Conservation (phyloP, 2,888 invertebrate genomes). For the Nomada lathburiana region DNA sequence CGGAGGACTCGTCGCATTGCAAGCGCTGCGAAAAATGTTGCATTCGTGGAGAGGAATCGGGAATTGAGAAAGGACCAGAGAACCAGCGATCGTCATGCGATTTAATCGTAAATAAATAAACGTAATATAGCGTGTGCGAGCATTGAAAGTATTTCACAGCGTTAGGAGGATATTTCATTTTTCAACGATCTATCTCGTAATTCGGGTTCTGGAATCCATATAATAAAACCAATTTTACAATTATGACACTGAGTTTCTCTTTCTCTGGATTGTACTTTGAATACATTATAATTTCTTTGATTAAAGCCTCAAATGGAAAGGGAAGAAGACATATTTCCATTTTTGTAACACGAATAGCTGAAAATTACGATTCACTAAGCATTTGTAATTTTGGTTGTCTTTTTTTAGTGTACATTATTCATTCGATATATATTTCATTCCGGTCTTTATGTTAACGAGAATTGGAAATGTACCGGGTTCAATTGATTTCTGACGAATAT, state of each 20-base stretch:
- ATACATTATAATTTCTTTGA: too few relatives aligned
- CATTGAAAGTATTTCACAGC: background rate
- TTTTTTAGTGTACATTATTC: too few relatives aligned
- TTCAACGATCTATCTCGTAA: background rate
- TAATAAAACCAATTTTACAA: background rate
- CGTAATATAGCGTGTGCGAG: background rate
- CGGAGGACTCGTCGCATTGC: conserved; percentile 40
- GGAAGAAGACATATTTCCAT: too few relatives aligned
- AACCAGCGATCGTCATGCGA: conserved; percentile 13
- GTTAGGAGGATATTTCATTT: background rate
- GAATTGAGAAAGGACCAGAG: background rate
- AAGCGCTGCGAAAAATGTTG: conserved; percentile 32
- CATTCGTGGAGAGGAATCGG: conserved; percentile 22
- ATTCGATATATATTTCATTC: too few relatives aligned
- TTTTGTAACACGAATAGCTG: too few relatives aligned
- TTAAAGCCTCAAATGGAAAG: too few relatives aligned
- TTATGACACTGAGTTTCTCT: too few relatives aligned
- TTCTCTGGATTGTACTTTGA: too few relatives aligned
- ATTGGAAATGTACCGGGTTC: too few relatives aligned
- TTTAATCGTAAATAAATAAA: conserved; percentile 40
- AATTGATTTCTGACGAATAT: background rate
- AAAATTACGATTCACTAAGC: too few relatives aligned
- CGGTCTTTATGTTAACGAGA: too few relatives aligned
- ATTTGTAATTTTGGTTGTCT: too few relatives aligned
- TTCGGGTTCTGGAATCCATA: background rate